These are phyloP conservation scores for Spisula solida DNA, from an alignment of 2,888 invertebrate species.

Conservation along the genomic window DNA sequence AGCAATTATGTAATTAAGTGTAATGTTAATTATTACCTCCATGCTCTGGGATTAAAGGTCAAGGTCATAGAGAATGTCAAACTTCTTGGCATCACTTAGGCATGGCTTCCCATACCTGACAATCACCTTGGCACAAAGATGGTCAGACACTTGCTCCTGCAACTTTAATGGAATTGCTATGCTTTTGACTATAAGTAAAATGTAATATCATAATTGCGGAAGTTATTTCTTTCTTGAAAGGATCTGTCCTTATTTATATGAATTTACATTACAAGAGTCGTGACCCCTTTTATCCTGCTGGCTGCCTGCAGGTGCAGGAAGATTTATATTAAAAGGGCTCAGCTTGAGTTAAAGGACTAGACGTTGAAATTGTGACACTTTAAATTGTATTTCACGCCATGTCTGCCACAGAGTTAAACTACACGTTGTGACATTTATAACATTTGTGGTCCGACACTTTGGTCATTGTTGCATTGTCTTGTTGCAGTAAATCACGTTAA, in stretches of 20 bases:
- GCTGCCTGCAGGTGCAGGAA: background rate
- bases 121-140: no score
- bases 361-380: background rate
- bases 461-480: background rate
- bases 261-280: background rate
- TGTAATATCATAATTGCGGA: no score
- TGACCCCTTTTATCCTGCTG: background rate
- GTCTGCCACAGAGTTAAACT: background rate
- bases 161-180: no score
- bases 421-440: background rate
- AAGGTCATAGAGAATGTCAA: no score
- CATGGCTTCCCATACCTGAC: no score
- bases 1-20: no score
- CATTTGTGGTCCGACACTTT: background rate
- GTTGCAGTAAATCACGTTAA: background rate
- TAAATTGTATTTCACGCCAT: background rate
- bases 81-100: no score
- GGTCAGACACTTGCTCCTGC: no score
- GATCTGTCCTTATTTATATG: background rate
- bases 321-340: background rate
- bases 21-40: no score
- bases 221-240: no score
- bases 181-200: no score
- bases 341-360: background rate
- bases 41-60: no score